A percentile compares a stretch with the other conserved stretches of the same genome.
These are phyloP conservation scores for Chloromyia formosa DNA, from an alignment of 2,888 invertebrate genomes.

Conservation along the genomic window DNA sequence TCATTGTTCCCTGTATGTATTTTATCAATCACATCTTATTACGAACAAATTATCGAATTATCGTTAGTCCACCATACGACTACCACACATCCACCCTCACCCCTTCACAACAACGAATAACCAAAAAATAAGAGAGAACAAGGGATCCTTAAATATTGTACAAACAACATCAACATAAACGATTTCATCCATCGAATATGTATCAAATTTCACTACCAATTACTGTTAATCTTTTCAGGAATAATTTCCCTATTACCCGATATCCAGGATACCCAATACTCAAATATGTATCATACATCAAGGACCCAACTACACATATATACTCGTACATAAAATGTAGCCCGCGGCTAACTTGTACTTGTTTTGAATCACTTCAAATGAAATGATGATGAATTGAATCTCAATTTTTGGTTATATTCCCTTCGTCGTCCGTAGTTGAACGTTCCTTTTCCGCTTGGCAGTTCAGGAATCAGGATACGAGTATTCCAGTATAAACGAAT, in stretches of 20 bases:
- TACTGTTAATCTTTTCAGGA: constrained; percentile 37
- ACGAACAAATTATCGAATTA: too few relatives aligned
- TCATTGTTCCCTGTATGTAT: too few relatives aligned
- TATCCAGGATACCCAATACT: background rate
- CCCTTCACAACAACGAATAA: too few relatives aligned
- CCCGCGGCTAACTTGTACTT: constrained; percentile 35
- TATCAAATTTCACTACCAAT: constrained; percentile 43
- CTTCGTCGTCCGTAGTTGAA: constrained; percentile 8
- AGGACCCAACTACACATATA: background rate
- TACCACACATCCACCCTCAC: too few relatives aligned
- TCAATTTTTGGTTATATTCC: constrained; percentile 22
- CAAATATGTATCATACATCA: background rate
- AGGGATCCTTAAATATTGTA: constrained; percentile 2
- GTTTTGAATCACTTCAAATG: constrained; percentile 40
- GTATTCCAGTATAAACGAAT: too few relatives aligned
- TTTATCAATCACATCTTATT: too few relatives aligned
- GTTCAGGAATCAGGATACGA: too few relatives aligned
- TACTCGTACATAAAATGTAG: background rate
- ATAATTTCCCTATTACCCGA: constrained; percentile 36
- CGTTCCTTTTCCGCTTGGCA: background rate
- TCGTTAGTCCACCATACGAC: too few relatives aligned
- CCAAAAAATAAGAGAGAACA: background rate
- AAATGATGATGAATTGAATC: constrained; percentile 40
- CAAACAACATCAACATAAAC: constrained; percentile 13
- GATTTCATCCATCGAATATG: constrained; percentile 31